Conservation (phyloP, 2,888 invertebrate genomes). For the Trichopoda pennipes region DNA sequence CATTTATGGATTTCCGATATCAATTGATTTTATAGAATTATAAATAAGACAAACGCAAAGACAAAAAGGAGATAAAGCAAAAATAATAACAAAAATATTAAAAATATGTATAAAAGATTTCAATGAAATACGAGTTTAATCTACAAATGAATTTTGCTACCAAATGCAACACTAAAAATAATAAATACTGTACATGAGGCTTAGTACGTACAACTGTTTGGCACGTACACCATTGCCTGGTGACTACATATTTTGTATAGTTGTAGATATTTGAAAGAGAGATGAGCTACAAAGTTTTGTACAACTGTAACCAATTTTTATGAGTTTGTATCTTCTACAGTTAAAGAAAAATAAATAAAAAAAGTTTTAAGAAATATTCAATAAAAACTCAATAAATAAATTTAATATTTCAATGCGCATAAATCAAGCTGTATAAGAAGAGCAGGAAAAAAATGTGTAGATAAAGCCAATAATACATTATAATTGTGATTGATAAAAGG, state of each 20-base stretch:
- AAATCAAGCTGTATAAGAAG: not conserved
- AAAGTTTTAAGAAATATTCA: slow-evolving; percentile 44
- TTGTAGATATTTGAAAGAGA: not conserved
- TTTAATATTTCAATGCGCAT: slow-evolving; percentile 43
- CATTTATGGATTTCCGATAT: slow-evolving; percentile 63
- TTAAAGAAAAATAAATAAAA: not conserved
- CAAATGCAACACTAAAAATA: slow-evolving; percentile 35
- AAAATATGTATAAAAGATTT: slow-evolving; percentile 30
- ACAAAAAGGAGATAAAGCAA: slow-evolving; percentile 5
- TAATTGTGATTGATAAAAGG: slow-evolving; percentile 38
- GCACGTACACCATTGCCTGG: slow-evolving; percentile 24
- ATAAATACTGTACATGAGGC: slow-evolving; percentile 24
- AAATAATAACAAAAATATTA: not conserved
- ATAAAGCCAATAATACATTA: slow-evolving; percentile 34
- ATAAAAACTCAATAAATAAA: slow-evolving; percentile 61
- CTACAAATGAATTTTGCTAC: slow-evolving; percentile 53
- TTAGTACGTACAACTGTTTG: slow-evolving; percentile 8
- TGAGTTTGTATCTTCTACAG: slow-evolving; percentile 31
- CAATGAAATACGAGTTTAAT: slow-evolving; percentile 52
- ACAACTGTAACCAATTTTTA: slow-evolving; percentile 32
- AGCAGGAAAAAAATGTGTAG: not conserved
- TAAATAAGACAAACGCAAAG: slow-evolving; percentile 26
- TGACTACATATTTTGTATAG: not conserved
- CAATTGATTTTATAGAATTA: slow-evolving; percentile 61
- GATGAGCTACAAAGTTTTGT: not conserved